Evolutionary conservation across 2,888 invertebrate species (phyloP), one percentile per base, ranked within the genome.

Genomic region (Steromphala cineraria): DNA sequence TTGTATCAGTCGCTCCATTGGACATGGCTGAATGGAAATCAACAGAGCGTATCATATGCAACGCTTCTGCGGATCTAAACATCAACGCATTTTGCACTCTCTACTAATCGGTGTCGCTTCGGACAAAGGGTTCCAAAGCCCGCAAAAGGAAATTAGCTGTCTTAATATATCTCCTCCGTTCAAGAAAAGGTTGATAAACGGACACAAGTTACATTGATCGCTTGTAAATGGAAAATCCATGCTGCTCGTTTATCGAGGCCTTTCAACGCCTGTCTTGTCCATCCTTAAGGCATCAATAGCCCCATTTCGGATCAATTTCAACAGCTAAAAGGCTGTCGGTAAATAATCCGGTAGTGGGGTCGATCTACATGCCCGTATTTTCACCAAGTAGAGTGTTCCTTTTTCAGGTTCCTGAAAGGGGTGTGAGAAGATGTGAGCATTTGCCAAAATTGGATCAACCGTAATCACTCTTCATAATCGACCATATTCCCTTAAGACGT

Each of bases 201-300:
- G 71, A 71, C 71, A 71, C 71, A 71, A 71, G 71, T 71, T 71
- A 40, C 71, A 71, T 71, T 71, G 71, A 71, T 71, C 40, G 71
- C n/a, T 36, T 71, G 71, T 31, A 71, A 71, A 71, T 71, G 71
- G 71, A 71, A 71, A 71, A 71, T 71, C 71, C 71, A 71, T 71
- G 71, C 71, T 71, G 28, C 71, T 31, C 40, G 36, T 40, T 71
- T 36, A 71, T 71, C 31, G 31, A 71, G 71, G 71, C 40, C 71
- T 71, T 71, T 71, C 71, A 71, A 17, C 28, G 36, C 19, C 19
- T 71, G 71, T 36, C 71, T 36, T 40, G 31, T 71, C 28, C 40
- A 40, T 71, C 71, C 36, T 19, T 19, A 17, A 71, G 71, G 40
- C 71, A 71, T 36, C 71, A 71, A 71, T 71, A 40, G 40, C 5